Base-by-base conservation (phyloP, 2,797 vertebrate genomes). In the Garrulus glandarius region DNA sequence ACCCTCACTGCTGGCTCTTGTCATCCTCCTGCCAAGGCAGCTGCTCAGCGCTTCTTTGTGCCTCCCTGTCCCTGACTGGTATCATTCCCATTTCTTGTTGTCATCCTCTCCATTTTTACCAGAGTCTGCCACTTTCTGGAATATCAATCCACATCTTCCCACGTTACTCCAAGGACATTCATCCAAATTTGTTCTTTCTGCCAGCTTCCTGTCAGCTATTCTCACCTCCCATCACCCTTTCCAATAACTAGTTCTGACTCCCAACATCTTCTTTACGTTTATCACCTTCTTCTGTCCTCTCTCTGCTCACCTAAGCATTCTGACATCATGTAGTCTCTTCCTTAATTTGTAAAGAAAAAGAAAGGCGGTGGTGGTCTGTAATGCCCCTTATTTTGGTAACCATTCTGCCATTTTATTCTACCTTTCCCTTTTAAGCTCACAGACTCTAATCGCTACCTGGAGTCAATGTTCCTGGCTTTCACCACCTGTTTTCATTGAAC, bases 301-400 rank as follows among this genome's bases (percentile, higher is more conserved):
- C 30, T 16, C 63, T 82, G 47, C 43, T 72, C 59, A 50, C 29
- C 4, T 59, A 79, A 82, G 36, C 90, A 80, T 64, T 63, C 67
- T 74, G 41, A 21, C 6, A 79, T 52, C 36, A 78, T 24, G 17
- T n/a, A 87, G 23, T n/a, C 22, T 77, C 56, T 44, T 64, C 46
- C 36, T 34, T 65, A 89, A 71, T 46, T 74, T 44, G 9, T 17
- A 34, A 68, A 79, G 19, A 49, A 34, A 27, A 65, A 27, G 29
- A 17, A 34, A 24, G 10, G 17, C 1, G 11, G 3, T 0, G 1
- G 7, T 6, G 23, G 6, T 24, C 49, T 64, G 10, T n/a, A 87
- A 87, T 69, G 11, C 15, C 19, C 26, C 11, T 60, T 71, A 34
- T 64, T 87, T 70, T 64, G 34, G n/a, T 37, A 75, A 68, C 22